phyloP scores from a whole-genome alignment of 2,888 invertebrate genomes.

The Diadromus collaris region DNA sequence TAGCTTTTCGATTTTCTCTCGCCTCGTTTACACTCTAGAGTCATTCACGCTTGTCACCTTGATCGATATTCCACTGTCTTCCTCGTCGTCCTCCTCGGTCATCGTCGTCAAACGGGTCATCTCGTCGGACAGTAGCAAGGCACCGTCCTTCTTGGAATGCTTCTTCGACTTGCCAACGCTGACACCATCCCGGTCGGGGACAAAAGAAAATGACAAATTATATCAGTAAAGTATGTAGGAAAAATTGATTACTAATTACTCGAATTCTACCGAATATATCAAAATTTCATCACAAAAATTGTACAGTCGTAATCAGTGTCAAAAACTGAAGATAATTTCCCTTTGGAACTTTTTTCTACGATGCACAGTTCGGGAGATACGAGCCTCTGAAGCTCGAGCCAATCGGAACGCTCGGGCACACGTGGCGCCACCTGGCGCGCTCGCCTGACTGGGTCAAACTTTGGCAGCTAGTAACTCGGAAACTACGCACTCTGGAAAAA shows the following conservation, averaged over 20 bases:
- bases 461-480: not conserved
- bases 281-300: not conserved
- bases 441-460: not conserved
- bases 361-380: not conserved
- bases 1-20: conserved; percentile 14
- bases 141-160: conserved; percentile 85
- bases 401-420: not conserved
- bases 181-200: not conserved
- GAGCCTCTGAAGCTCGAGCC: not conserved
- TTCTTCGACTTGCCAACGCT: conserved; percentile 86
- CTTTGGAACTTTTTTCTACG: not conserved
- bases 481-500: not conserved
- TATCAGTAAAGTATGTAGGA: not conserved
- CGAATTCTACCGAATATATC: not conserved
- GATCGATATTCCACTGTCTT: conserved; percentile 83
- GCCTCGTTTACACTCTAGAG: conserved; percentile 55
- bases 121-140: conserved; percentile 81
- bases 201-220: conserved; percentile 21
- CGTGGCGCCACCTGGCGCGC: not conserved
- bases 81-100: conserved; percentile 93
- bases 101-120: conserved; percentile 89
- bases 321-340: not conserved
- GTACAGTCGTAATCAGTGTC: not conserved
- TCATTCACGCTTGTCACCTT: conserved; percentile 82
- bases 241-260: not conserved